phyloP scores from a whole-genome alignment of 2,888 invertebrate genomes.

The Caenorhabditis japonica region DNA sequence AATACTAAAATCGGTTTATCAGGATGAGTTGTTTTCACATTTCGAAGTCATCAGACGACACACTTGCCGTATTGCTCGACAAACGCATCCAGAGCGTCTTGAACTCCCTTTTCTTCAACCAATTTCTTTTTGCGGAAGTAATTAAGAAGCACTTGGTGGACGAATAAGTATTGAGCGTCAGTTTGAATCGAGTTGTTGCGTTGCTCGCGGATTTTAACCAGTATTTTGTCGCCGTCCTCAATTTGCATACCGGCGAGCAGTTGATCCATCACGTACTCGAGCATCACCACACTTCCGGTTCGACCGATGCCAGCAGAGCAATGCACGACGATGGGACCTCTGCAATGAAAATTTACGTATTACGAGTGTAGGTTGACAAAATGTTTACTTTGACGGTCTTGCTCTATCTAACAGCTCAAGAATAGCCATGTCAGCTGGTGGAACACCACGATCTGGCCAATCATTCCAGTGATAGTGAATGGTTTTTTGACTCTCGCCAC shows the following conservation, averaged over 20 bases:
- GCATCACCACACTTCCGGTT: conserved; percentile 52
- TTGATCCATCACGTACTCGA: conserved; percentile 51
- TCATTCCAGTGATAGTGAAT: conserved; percentile 59
- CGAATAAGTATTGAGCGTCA: conserved; percentile 53
- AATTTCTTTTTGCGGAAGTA: conserved; percentile 37
- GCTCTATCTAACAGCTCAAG: conserved; percentile 49
- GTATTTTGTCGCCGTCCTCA: conserved; percentile 40
- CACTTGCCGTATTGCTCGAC: conserved; percentile 5
- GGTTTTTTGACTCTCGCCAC: conserved; percentile 21
- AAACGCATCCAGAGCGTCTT: conserved; percentile 13
- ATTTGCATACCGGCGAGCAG: conserved; percentile 13
- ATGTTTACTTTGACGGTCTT: conserved; percentile 25
- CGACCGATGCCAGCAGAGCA: conserved; percentile 59
- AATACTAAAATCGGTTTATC: no score
- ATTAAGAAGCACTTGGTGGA: conserved; percentile 52
- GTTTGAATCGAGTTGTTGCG: conserved; percentile 53
- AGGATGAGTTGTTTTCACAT: no score
- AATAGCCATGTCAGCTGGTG: conserved; percentile 54
- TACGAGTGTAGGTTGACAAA: background rate
- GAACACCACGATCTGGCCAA: conserved; percentile 60
- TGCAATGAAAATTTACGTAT: background rate
- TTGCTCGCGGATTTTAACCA: conserved; percentile 49
- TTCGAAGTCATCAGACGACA: background rate
- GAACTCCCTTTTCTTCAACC: conserved; percentile 18
- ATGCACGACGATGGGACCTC: conserved; percentile 52